A percentile compares a stretch with the other conserved stretches of the same genome.
phyloP scores from a whole-genome alignment of 1,140 invertebrate species.

The Planococcus citri region DNA sequence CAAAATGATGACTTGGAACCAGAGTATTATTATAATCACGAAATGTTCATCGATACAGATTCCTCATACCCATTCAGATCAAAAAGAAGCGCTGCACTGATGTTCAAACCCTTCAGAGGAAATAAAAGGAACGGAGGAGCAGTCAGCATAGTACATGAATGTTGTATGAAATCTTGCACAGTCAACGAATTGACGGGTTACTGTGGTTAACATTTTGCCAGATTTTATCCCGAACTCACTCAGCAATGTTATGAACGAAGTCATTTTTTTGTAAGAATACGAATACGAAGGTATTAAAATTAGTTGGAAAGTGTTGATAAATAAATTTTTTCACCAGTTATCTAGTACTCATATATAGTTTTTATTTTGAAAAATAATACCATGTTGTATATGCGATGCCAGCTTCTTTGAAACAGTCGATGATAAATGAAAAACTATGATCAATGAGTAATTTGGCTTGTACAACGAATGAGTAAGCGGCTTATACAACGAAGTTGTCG shows the following conservation, averaged over 20 bases:
- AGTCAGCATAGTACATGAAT: not conserved
- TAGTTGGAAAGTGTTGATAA: not conserved
- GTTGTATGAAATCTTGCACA: not conserved
- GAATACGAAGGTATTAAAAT: not conserved
- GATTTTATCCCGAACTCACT: not conserved
- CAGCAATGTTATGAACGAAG: not conserved
- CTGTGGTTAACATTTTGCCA: not conserved
- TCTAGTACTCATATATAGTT: too few species aligned
- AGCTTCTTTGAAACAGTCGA: too few species aligned
- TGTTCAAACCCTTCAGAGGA: not conserved
- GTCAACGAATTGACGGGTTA: not conserved
- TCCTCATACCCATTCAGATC: not conserved
- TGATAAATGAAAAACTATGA: too few species aligned
- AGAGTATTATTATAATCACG: not conserved
- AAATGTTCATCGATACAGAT: not conserved
- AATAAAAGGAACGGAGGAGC: not conserved
- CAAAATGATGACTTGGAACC: not conserved
- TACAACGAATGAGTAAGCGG: too few species aligned
- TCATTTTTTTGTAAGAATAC: too few species aligned
- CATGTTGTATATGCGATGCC: too few species aligned
- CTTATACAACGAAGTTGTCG: too few species aligned
- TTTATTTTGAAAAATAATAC: too few species aligned
- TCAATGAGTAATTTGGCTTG: too few species aligned
- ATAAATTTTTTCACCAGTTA: not conserved
- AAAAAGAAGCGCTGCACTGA: not conserved